Percentiles rank a stretch among this genome's conserved stretches.
Conservation (phyloP, 2,888 invertebrate species). For the Cerastoderma edule region DNA sequence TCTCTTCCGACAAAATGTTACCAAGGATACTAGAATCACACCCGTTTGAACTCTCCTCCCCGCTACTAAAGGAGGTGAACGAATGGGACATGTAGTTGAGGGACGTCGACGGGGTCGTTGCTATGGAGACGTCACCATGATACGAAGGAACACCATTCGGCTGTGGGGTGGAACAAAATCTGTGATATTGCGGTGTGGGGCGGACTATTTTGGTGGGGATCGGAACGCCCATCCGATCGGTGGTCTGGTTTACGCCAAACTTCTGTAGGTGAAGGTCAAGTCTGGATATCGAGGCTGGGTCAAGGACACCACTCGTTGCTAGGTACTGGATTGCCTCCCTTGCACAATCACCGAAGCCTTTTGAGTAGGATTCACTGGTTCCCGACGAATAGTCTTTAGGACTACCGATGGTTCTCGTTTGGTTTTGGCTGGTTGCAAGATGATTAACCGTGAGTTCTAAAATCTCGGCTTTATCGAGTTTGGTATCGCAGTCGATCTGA, state of each 20-base stretch:
- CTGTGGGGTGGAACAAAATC: constrained; percentile 17
- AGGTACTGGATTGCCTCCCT: constrained; percentile 19
- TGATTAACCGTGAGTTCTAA: constrained; percentile 16
- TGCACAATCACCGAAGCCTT: constrained; percentile 12
- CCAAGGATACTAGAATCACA: constrained; percentile 11
- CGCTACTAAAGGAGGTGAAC: background rate
- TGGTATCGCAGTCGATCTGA: constrained; percentile 10
- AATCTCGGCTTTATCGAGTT: constrained; percentile 15
- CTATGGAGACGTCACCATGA: background rate
- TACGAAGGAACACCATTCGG: background rate
- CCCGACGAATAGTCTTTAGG: no score
- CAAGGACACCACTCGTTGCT: background rate
- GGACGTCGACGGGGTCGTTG: constrained; percentile 5
- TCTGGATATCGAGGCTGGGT: background rate
- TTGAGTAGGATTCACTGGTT: background rate
- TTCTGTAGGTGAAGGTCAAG: background rate
- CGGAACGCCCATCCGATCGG: background rate
- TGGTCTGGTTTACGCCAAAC: background rate
- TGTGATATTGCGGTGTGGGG: background rate
- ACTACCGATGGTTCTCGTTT: no score
- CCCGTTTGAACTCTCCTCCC: constrained; percentile 7
- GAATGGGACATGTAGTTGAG: background rate
- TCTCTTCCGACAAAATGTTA: constrained; percentile 13
- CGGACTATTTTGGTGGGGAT: background rate
- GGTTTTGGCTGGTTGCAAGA: background rate